These are phyloP conservation scores for Limulus polyphemus DNA, from an alignment of 2,888 invertebrate genomes.

Conservation along the genomic window DNA sequence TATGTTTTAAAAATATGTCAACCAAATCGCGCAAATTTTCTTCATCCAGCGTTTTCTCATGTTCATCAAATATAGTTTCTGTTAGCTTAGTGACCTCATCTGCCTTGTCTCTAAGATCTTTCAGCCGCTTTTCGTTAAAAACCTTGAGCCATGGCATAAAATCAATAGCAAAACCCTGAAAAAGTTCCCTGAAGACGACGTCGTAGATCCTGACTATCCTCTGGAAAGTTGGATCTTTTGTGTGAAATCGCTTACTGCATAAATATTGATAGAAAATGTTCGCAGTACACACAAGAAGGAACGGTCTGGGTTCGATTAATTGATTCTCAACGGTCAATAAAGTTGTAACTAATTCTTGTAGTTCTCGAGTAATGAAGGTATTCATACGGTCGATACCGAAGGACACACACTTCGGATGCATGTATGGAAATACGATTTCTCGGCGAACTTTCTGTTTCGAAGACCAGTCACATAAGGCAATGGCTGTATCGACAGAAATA, in stretches of 20 bases:
- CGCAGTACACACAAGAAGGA: conserved; percentile 57
- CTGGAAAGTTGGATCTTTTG: conserved; percentile 52
- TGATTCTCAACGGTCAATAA: conserved; percentile 22
- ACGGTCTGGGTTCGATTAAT: conserved; percentile 46
- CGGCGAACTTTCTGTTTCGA: conserved; percentile 62
- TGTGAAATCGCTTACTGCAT: conserved; percentile 57
- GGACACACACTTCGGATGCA: conserved; percentile 59
- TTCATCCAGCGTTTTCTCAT: conserved; percentile 7
- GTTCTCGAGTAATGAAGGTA: conserved; percentile 50
- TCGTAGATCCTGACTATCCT: conserved; percentile 60
- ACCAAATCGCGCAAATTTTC: conserved; percentile 19
- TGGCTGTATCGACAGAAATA: conserved; percentile 44
- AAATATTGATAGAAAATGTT: conserved; percentile 78
- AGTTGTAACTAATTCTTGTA: conserved; percentile 22
- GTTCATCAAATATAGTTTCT: conserved; percentile 12
- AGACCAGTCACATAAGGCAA: conserved; percentile 80
- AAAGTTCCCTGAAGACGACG: conserved; percentile 82
- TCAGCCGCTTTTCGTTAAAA: conserved; percentile 53
- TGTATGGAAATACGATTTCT: conserved; percentile 63
- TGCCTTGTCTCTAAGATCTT: conserved; percentile 27
- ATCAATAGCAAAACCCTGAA: conserved; percentile 74
- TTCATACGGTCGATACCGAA: conserved; percentile 57
- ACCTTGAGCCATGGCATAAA: conserved; percentile 63
- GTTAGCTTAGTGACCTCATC: conserved; percentile 14
- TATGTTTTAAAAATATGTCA: conserved; percentile 18